Conservation (phyloP, 1,140 invertebrate genomes). For the Oreohelix idahoensis region DNA sequence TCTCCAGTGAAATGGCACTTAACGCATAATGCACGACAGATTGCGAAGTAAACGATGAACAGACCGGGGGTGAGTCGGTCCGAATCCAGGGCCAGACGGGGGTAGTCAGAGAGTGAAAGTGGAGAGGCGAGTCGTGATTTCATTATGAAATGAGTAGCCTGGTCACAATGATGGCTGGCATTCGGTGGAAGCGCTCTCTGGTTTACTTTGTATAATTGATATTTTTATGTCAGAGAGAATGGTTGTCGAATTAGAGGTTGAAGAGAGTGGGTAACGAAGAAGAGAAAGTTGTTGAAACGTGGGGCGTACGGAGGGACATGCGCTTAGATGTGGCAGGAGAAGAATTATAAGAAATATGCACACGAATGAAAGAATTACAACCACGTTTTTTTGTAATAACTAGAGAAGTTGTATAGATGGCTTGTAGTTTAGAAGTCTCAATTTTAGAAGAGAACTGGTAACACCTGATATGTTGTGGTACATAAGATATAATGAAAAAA, state of each 20-base stretch:
- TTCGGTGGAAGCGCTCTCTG: neutral
- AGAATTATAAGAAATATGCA: too few species aligned
- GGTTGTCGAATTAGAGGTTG: neutral
- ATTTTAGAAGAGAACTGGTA: too few species aligned
- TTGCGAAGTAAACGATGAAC: neutral
- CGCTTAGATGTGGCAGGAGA: neutral
- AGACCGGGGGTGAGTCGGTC: constrained; percentile 6
- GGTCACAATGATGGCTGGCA: neutral
- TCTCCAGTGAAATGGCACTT: neutral
- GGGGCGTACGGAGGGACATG: neutral
- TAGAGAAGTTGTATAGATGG: too few species aligned
- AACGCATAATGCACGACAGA: constrained; percentile 14
- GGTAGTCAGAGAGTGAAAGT: neutral
- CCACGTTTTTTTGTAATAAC: too few species aligned
- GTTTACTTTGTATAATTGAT: constrained; percentile 18
- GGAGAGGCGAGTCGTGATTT: neutral
- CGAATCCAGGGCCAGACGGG: neutral
- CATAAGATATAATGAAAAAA: too few species aligned
- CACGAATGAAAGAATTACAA: too few species aligned
- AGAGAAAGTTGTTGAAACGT: neutral
- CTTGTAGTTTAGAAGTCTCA: too few species aligned
- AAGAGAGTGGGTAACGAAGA: neutral
- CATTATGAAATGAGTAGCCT: constrained; percentile 14
- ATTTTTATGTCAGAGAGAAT: neutral
- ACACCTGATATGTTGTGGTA: too few species aligned